phyloP scores from a whole-genome alignment of 2,113 vertebrate species.

The Tachuris rubrigastra region DNA sequence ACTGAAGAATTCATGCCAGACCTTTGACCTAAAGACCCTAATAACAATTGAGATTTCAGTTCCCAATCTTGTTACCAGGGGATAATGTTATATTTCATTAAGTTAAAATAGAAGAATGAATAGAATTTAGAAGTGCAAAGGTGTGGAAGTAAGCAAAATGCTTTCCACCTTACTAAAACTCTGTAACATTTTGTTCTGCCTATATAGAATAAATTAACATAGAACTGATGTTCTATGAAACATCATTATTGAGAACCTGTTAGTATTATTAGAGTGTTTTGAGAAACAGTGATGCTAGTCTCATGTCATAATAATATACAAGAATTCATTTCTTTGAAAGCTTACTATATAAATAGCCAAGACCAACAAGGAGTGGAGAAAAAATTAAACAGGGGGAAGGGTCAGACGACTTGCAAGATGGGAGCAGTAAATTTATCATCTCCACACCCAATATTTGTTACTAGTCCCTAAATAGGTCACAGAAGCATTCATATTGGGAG shows the following conservation, averaged over 20 bases:
- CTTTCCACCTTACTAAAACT: background rate
- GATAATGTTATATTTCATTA: background rate
- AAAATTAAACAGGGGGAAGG: background rate
- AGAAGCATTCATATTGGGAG: background rate
- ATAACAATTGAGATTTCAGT: background rate
- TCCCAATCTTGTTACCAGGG: background rate
- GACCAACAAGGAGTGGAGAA: background rate
- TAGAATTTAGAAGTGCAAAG: background rate
- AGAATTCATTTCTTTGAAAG: background rate
- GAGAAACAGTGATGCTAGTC: background rate
- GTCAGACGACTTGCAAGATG: background rate
- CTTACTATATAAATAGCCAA: background rate
- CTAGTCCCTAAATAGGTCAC: background rate
- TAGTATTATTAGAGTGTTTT: background rate
- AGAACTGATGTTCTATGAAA: background rate
- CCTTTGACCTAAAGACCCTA: background rate
- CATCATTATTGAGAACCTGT: background rate
- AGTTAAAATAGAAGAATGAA: background rate
- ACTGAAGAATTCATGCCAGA: background rate
- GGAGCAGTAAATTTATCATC: background rate
- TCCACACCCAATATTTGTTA: background rate
- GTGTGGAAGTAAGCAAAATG: background rate
- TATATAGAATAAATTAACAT: background rate
- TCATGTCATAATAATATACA: background rate
- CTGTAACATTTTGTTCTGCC: background rate